Base-by-base conservation (phyloP, 2,113 vertebrate genomes). In the Leptosomus discolor region DNA sequence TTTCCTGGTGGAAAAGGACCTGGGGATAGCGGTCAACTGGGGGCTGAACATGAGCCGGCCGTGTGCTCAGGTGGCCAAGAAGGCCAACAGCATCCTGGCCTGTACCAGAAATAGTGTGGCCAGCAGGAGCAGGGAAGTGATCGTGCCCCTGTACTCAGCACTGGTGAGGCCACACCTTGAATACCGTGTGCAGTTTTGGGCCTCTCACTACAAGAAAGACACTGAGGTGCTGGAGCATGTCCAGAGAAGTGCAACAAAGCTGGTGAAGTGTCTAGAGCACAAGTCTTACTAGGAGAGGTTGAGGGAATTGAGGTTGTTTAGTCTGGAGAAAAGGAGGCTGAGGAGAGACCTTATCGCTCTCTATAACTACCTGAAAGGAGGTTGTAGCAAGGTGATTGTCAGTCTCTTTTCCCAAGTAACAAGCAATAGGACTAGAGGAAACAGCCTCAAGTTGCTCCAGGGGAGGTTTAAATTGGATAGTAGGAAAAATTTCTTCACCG, bases 11-110 rank as follows among this genome's bases (percentile, higher is more conserved):
- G 57, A 61, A 70, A 74, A 78, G 29, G 14, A 41, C 23, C 34
- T n/a, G 22, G 3, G 2, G 7, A 0, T 68, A 14, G 2, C 39
- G 60, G 6, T n/a, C 1, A 0, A 18, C 26, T 69, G 60, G 2
- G 0, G 1, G 20, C 19, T 91, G 37, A 41, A 57, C 29, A 34
- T 3, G 12, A 85, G 50, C 36, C 22, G 10, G 24, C 10, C 53
- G 11, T 17, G 20, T 74, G 70, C 9, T 34, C 20, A 51, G 56
- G 11, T 27, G 37, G 26, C 15, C 74, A 48, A n/a, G 39, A 3
- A n/a, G 16, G 3, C 22, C 16, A 53, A 2, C 0, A n/a, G 5
- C 36, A 51, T 39, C 50, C 70, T 56, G 58, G 37, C 2, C 4
- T 63, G 32, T 4, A 4, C 21, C 5, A 67, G 2, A 7, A 37